A percentile compares a stretch with the other conserved stretches of the same genome.
Conservation (phyloP, 2,797 vertebrate species). For the Antennarius maculatus region DNA sequence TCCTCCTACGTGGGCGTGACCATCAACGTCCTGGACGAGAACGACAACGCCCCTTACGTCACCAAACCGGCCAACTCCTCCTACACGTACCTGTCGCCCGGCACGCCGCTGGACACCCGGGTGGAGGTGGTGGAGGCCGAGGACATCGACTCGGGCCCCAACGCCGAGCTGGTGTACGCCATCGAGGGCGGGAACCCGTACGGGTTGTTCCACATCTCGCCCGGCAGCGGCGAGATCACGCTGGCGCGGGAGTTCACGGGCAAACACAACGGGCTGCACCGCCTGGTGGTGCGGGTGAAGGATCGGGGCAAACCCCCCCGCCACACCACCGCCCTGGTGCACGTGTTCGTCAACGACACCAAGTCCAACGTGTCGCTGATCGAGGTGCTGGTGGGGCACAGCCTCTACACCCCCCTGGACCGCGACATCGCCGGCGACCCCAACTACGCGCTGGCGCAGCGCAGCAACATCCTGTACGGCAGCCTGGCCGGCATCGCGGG, state of each 20-base stretch:
- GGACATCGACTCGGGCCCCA: slow-evolving; percentile 92
- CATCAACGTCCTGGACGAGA: slow-evolving; percentile 97
- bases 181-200: slow-evolving; percentile 95
- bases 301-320: slow-evolving; percentile 93
- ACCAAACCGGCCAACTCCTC: slow-evolving; percentile 95
- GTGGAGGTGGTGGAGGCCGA: slow-evolving; percentile 94
- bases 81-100: slow-evolving; percentile 88
- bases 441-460: slow-evolving; percentile 87
- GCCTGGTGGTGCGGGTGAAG: slow-evolving; percentile 91
- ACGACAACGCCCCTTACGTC: slow-evolving; percentile 95
- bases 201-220: slow-evolving; percentile 92
- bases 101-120: slow-evolving; percentile 85
- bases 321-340: slow-evolving; percentile 92
- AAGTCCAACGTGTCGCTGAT: slow-evolving; percentile 90
- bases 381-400: slow-evolving; percentile 93
- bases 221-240: slow-evolving; percentile 88
- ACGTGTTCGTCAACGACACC: slow-evolving; percentile 96
- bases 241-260: slow-evolving; percentile 91
- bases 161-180: slow-evolving; percentile 89
- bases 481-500: slow-evolving; percentile 90
- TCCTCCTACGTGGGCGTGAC: slow-evolving; percentile 96
- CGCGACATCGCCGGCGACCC: slow-evolving; percentile 97
- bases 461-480: slow-evolving; percentile 92
- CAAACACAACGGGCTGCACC: slow-evolving; percentile 94
- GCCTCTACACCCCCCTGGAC: slow-evolving; percentile 93